A percentile compares a stretch with the other conserved stretches of the same genome.
These are phyloP conservation scores for Cariama cristata DNA, from an alignment of 2,113 vertebrate species.

Conservation along the genomic window DNA sequence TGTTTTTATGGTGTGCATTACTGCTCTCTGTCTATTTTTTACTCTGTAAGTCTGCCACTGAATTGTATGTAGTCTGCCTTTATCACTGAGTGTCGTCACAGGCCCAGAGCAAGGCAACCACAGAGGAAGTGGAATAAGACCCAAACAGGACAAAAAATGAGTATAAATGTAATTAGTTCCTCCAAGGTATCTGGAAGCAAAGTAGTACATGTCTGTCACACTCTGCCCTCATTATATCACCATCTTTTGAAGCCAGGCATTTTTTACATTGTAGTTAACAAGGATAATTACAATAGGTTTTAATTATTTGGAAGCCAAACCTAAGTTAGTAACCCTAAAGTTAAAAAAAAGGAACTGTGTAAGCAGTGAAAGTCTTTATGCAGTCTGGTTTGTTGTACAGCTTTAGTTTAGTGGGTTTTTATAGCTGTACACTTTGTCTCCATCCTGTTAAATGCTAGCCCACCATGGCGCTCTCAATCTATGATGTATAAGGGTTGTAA, in stretches of 20 bases:
- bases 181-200: constrained; percentile 27
- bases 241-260: not conserved
- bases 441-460: not conserved
- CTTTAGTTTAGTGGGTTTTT: not conserved
- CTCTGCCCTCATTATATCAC: not conserved
- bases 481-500: not conserved
- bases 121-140: constrained; percentile 44
- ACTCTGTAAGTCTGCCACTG: not conserved
- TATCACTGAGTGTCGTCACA: not conserved
- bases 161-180: not conserved
- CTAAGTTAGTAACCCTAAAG: not conserved
- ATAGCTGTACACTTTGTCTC: not conserved
- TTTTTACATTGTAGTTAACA: not conserved
- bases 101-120: constrained; percentile 18
- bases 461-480: not conserved
- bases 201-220: not conserved
- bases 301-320: constrained; percentile 5
- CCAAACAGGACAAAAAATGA: not conserved
- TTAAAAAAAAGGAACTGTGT: not conserved
- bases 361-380: not conserved
- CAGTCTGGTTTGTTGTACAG: not conserved
- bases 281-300: not conserved
- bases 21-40: not conserved
- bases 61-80: not conserved
- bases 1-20: not conserved